Evolutionary conservation across 2,113 vertebrate genomes (phyloP), one percentile per base, ranked within the genome.

Genomic region (Balaeniceps rex): DNA sequence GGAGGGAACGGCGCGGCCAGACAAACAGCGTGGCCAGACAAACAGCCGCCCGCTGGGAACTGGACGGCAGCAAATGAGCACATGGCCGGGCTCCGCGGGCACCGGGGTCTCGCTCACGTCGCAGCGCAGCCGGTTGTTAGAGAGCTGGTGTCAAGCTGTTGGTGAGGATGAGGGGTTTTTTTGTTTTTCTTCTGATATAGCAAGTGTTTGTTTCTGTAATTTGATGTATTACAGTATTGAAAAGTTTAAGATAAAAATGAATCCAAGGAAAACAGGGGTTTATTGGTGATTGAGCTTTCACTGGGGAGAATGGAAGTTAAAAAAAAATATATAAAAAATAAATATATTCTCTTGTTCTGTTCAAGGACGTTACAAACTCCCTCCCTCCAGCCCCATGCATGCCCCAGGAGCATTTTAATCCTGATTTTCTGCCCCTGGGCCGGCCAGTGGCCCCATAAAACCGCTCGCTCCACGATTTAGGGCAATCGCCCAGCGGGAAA

Each of bases 171-270:
- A 31, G 44, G 34, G 42, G 12, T 44, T 7, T 23, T 29, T 14
- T 28, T 29, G 40, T 0, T 4, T 9, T 29, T 71, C 54, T 16
- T 6, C 31, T 2, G 1, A 21, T 19, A 1, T 4, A 21, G 21
- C 19, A 26, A 74, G 69, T 9, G 47, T 54, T 54, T 52, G 76
- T 52, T 78, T 28, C 47, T 54, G 47, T 36, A 19, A 36, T 46
- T 42, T 36, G 33, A 29, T 13, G 68, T 19, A 5, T 33, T 36
- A 15, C 34, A 26, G 58, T 4, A 34, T 36, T 7, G 23, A 34
- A 85, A 46, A 34, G 34, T 38, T 38, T 7, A 14, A 18, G 6
- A 47, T 18, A 23, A 57, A 75, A 47, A 26, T 54, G 3, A 36
- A 33, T 22, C 69, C 33, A 38, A 26, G 34, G 46, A 44, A 46